phyloP scores from a whole-genome alignment of 2,888 invertebrate genomes.

The Synergus laeviventris region DNA sequence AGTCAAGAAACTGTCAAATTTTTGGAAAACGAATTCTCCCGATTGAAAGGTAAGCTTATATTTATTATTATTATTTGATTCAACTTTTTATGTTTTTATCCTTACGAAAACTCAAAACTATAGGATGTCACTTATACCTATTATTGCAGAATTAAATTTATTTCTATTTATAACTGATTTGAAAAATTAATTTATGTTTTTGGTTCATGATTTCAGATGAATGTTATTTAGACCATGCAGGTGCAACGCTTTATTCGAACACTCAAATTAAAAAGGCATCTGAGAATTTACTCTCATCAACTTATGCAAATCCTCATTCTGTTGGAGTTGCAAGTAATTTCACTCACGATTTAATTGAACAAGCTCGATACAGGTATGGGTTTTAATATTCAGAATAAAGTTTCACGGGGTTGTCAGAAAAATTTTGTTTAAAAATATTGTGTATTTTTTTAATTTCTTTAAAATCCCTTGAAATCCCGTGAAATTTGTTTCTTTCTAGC shows the following conservation, averaged over 20 bases:
- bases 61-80: slow-evolving; percentile 12
- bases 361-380: slow-evolving; percentile 84
- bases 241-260: slow-evolving; percentile 88
- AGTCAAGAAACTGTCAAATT: slow-evolving; percentile 59
- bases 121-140: too few relatives aligned
- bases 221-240: slow-evolving; percentile 93
- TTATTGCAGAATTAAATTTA: background rate
- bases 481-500: too few relatives aligned
- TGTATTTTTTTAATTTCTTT: too few relatives aligned
- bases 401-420: too few relatives aligned
- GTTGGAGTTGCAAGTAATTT: slow-evolving; percentile 84
- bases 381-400: background rate
- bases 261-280: slow-evolving; percentile 83
- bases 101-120: too few relatives aligned
- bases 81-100: slow-evolving; percentile 19
- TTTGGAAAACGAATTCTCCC: slow-evolving; percentile 67
- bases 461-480: too few relatives aligned
- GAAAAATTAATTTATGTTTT: background rate
- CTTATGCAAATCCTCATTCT: slow-evolving; percentile 95
- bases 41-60: slow-evolving; percentile 65
- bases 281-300: slow-evolving; percentile 82
- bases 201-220: slow-evolving; percentile 77
- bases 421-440: too few relatives aligned
- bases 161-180: background rate
- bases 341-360: slow-evolving; percentile 90